A percentile compares a stretch with the other conserved stretches of the same genome.
phyloP scores from a whole-genome alignment of 2,888 invertebrate genomes.

The Anodontia alba region DNA sequence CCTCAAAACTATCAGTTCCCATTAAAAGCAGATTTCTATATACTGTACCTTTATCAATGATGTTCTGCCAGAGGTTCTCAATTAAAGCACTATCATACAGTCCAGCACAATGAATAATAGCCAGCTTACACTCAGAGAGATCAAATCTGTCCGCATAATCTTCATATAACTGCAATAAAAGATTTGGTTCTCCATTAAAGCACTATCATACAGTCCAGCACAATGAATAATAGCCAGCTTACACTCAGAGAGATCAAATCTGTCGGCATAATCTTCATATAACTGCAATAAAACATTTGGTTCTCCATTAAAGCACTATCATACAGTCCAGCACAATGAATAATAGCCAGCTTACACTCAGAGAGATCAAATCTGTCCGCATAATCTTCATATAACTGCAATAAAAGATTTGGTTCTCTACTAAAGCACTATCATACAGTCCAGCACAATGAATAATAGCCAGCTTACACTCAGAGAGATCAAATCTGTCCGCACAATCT shows the following conservation, averaged over 20 bases:
- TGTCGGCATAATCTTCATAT: slow-evolving; percentile 96
- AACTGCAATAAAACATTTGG: slow-evolving; percentile 87
- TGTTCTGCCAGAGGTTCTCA: slow-evolving; percentile 96
- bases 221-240: slow-evolving; percentile 97
- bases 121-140: slow-evolving; percentile 96
- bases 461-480: slow-evolving; percentile 96
- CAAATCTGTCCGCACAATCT: slow-evolving; percentile 95
- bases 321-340: slow-evolving; percentile 97
- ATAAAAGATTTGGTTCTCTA: slow-evolving; percentile 89
- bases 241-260: slow-evolving; percentile 95
- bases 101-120: slow-evolving; percentile 97
- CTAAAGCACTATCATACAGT: slow-evolving; percentile 93
- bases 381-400: slow-evolving; percentile 94
- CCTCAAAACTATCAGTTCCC: too few species aligned
- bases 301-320: slow-evolving; percentile 94
- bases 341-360: slow-evolving; percentile 97
- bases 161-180: slow-evolving; percentile 90
- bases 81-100: slow-evolving; percentile 95
- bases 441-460: slow-evolving; percentile 98
- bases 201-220: slow-evolving; percentile 95
- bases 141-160: slow-evolving; percentile 96
- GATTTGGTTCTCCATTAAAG: slow-evolving; percentile 92
- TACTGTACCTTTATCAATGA: slow-evolving; percentile 86
- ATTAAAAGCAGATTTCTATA: too few species aligned
- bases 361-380: slow-evolving; percentile 95